These are phyloP conservation scores for Boloria euphrosyne DNA, from an alignment of 2,888 invertebrate species.

Conservation along the genomic window DNA sequence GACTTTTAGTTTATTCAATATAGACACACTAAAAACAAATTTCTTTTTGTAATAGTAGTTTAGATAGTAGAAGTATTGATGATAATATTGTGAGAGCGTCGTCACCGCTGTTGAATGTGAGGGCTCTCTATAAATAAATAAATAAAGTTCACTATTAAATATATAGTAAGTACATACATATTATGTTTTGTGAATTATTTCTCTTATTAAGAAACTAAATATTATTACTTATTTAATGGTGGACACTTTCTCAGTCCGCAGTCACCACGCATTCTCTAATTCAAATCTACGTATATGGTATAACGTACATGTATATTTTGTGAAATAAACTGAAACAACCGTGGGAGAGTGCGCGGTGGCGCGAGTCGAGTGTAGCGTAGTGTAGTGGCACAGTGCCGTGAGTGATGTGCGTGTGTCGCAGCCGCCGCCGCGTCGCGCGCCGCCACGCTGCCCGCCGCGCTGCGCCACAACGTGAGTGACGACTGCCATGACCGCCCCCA, in stretches of 20 bases:
- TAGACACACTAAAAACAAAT: too few species aligned
- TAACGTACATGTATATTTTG: neutral
- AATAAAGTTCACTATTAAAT: conserved; percentile 9
- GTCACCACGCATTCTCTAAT: conserved; percentile 10
- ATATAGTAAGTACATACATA: neutral
- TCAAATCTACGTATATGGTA: neutral
- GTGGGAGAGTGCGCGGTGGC: conserved; percentile 28
- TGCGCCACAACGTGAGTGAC: conserved; percentile 67
- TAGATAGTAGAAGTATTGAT: too few species aligned
- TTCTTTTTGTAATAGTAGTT: too few species aligned
- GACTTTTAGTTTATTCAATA: too few species aligned
- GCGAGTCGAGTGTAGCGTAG: conserved; percentile 54
- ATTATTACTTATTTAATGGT: conserved; percentile 1
- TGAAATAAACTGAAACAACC: conserved; percentile 20
- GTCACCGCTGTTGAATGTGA: too few species aligned
- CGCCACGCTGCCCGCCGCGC: conserved; percentile 87
- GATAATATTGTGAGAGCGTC: neutral
- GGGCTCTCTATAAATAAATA: neutral
- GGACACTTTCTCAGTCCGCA: neutral
- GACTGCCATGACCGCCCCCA: neutral
- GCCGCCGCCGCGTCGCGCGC: conserved; percentile 90
- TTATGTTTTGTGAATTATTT: neutral
- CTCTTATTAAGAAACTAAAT: neutral
- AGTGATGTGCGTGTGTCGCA: conserved; percentile 54
- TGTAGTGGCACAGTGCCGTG: conserved; percentile 60